Evolutionary conservation across 2,797 vertebrate genomes (phyloP), one percentile per base, ranked within the genome.

Genomic region (Diglossa cyanea): DNA sequence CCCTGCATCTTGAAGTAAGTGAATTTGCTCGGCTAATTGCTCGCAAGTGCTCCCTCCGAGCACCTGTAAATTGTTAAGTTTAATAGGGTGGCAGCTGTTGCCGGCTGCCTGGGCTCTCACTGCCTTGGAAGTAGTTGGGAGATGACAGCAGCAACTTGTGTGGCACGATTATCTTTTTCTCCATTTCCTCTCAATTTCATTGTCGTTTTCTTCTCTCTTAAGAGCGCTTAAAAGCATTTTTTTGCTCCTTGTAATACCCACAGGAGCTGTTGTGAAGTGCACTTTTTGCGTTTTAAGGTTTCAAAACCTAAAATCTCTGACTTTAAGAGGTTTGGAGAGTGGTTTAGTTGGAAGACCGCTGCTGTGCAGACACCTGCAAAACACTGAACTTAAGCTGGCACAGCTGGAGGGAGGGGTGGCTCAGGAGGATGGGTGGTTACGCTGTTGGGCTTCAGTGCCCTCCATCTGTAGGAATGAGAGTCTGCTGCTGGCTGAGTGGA

Each of bases 61-160:
- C 84, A 93, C 84, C 92, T 96, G 94, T 92, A 96, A 89, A 91
- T 89, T 94, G 75, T 92, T 90, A 51, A 70, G 75, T 83, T 92
- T 96, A 92, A 92, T 86, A 89, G 85, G 78, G 89, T 83, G 87
- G 75, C 92, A 95, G 94, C 88, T 96, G 88, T 40, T 88, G 76
- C 73, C 2, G 4, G 37, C 88, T 93, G 92, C 84, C 55, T 87
- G 45, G 48, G 70, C 44, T 76, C 67, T 90, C 47, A 21, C 83
- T 77, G 67, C 65, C 84, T 94, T 80, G 68, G 66, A 92, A 89
- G 31, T 67, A 65, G 61, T 1, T 76, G 45, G 39, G 86, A 93
- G 75, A 82, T 42, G 30, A 93, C 75, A 91, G 89, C 65, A 51
- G 81, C 54, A 72, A 74, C 92, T 88, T 71, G 33, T 71, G 33